Evolutionary conservation across 2,797 vertebrate species (phyloP).

Genomic region (Eleutherodactylus coqui): DNA sequence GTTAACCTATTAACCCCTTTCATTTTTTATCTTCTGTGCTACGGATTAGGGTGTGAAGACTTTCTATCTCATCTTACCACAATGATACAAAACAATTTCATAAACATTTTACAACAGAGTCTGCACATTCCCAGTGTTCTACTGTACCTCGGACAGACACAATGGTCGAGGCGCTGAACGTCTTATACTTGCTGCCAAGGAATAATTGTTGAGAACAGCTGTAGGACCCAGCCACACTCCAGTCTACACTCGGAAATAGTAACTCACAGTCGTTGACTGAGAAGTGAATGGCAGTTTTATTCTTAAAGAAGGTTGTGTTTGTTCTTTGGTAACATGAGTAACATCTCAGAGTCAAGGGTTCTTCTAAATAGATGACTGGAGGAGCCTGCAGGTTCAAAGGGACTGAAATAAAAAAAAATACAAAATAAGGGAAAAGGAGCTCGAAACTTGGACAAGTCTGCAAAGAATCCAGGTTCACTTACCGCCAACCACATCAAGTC

Average conservation of each 20-base stretch:
- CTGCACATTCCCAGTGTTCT: neutral
- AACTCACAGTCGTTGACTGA: neutral
- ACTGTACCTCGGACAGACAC: conserved; percentile 3
- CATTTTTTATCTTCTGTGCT: no score
- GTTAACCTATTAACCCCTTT: no score
- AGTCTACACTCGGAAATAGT: neutral
- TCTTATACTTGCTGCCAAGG: neutral
- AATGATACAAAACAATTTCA: no score
- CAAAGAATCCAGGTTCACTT: neutral
- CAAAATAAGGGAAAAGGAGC: neutral
- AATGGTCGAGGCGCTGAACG: neutral
- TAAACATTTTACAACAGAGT: no score
- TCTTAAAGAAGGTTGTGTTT: neutral
- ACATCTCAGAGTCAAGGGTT: conserved; percentile 11
- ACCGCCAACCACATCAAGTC: conserved; percentile 1
- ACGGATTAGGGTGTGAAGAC: no score
- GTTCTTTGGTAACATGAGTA: neutral
- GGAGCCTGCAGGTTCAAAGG: neutral
- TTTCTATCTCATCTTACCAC: no score
- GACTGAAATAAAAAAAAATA: neutral
- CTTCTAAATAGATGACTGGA: neutral
- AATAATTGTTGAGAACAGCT: neutral
- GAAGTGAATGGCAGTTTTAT: neutral
- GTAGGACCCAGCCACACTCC: neutral
- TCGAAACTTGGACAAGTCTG: neutral